Conservation (phyloP, 1,140 invertebrate genomes). For the Saccostrea cuccullata region DNA sequence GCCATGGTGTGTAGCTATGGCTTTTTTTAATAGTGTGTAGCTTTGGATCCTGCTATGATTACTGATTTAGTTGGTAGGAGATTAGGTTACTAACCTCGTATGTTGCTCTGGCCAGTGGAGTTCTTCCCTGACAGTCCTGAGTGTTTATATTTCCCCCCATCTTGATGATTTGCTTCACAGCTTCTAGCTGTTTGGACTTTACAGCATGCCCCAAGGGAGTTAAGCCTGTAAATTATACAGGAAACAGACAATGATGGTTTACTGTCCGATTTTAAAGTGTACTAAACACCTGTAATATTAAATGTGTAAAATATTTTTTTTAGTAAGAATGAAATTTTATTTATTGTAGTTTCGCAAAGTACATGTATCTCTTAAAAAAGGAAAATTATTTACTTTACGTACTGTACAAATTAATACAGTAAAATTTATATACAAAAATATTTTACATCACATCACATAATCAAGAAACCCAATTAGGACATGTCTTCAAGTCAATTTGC, state of each 20-base stretch:
- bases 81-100: conserved; percentile 67
- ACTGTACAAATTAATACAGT: too few species aligned
- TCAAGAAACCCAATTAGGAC: too few species aligned
- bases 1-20: background rate
- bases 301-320: too few species aligned
- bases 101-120: conserved; percentile 67
- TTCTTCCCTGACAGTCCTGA: conserved; percentile 69
- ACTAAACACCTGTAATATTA: too few species aligned
- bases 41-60: background rate
- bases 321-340: too few species aligned
- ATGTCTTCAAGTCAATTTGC: too few species aligned
- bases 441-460: too few species aligned
- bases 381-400: too few species aligned
- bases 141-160: conserved; percentile 73
- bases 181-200: conserved; percentile 61
- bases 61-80: background rate
- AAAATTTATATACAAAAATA: too few species aligned
- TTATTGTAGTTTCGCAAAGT: too few species aligned
- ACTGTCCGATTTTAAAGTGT: too few species aligned
- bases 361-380: too few species aligned
- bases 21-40: background rate
- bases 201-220: conserved; percentile 70
- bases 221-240: conserved; percentile 57
- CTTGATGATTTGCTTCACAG: conserved; percentile 71
- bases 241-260: background rate